Percentiles rank a stretch among this genome's conserved stretches.
Evolutionary conservation across 2,113 vertebrate species (phyloP).

Genomic region (Steatornis caripensis): DNA sequence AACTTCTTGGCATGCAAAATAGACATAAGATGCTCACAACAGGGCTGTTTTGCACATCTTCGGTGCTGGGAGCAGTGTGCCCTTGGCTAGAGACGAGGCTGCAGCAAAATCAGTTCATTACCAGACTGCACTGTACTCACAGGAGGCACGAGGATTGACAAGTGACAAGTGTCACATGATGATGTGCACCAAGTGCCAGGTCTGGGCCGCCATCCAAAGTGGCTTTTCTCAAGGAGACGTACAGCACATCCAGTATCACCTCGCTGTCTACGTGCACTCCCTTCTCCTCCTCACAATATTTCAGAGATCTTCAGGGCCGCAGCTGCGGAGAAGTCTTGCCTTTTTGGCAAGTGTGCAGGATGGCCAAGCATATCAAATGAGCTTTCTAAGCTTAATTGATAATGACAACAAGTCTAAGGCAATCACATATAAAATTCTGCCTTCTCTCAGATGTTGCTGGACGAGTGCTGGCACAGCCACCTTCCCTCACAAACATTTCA

Average conservation of each 20-base stretch:
- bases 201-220: background rate
- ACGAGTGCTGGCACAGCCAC: slow-evolving; percentile 59
- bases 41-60: background rate
- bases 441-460: slow-evolving; percentile 63
- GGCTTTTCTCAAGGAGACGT: slow-evolving; percentile 18
- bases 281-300: background rate
- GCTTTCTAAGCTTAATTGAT: slow-evolving; percentile 68
- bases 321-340: slow-evolving; percentile 28
- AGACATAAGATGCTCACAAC: background rate
- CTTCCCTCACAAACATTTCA: slow-evolving; percentile 72
- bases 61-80: background rate
- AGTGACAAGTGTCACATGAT: background rate
- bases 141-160: background rate
- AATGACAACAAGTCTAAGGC: slow-evolving; percentile 70
- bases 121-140: background rate
- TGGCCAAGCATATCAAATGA: slow-evolving; percentile 11
- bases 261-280: background rate
- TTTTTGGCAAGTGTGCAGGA: slow-evolving; percentile 57
- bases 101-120: background rate
- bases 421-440: slow-evolving; percentile 63
- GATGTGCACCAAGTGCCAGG: background rate
- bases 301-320: background rate
- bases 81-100: background rate
- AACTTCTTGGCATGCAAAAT: background rate
- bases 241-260: background rate